These are phyloP conservation scores for Pectinophora gossypiella DNA, from an alignment of 1,140 invertebrate species.

Conservation along the genomic window DNA sequence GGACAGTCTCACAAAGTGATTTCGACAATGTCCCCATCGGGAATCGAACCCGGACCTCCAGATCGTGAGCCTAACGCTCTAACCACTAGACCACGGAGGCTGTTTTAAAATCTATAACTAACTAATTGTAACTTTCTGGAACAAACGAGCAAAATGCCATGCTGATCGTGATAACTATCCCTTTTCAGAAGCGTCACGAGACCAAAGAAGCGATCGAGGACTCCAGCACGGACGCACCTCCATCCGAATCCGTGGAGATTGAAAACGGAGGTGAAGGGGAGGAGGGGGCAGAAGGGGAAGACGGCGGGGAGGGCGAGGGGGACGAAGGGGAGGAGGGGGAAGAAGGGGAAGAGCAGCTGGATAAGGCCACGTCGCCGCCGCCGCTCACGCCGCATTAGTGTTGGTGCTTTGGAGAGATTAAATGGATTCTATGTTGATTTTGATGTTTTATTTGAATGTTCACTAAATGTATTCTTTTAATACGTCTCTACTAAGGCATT, in stretches of 20 bases:
- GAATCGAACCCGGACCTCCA: too few species aligned
- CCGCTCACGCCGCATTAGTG: constrained; percentile 20
- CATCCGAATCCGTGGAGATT: constrained; percentile 10
- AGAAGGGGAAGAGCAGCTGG: constrained; percentile 30
- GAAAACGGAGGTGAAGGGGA: constrained; percentile 19
- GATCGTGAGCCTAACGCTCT: too few species aligned
- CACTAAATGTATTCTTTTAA: too few species aligned
- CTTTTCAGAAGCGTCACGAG: constrained; percentile 50
- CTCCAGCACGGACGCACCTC: constrained; percentile 12
- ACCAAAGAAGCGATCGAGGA: constrained; percentile 37
- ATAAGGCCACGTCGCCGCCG: constrained; percentile 59
- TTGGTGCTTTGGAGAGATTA: too few species aligned
- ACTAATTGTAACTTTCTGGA: not conserved
- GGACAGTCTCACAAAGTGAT: too few species aligned
- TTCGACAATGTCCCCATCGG: too few species aligned
- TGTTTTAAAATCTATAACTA: too few species aligned
- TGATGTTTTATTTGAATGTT: too few species aligned
- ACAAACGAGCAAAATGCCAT: not conserved
- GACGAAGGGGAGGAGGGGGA: constrained; percentile 28
- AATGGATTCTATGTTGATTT: too few species aligned
- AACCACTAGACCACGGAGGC: too few species aligned
- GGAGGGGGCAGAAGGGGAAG: constrained; percentile 20
- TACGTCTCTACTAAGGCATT: too few species aligned
- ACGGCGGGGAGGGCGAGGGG: constrained; percentile 15
- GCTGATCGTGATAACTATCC: not conserved